Percentiles rank a stretch among this genome's conserved stretches.
Evolutionary conservation across 2,113 vertebrate species (phyloP).

Genomic region (Pavo muticus): DNA sequence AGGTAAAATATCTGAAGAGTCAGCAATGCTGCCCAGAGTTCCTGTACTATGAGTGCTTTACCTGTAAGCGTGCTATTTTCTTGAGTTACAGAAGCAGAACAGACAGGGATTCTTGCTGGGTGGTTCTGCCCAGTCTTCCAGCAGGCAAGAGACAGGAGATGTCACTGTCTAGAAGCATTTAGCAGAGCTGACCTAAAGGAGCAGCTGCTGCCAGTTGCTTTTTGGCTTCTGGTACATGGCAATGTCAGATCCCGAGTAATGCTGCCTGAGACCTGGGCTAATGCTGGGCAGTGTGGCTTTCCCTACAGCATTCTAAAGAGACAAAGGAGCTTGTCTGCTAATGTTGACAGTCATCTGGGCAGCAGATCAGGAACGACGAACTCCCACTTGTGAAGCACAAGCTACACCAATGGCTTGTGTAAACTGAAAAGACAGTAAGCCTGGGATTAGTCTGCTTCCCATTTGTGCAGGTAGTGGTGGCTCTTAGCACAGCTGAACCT

Average conservation of each 20-base stretch:
- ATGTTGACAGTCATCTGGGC: background rate
- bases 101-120: background rate
- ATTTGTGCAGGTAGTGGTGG: background rate
- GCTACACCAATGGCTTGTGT: background rate
- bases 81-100: background rate
- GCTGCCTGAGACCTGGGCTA: background rate
- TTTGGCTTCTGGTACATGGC: background rate
- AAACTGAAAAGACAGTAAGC: background rate
- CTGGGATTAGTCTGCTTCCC: background rate
- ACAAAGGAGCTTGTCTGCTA: background rate
- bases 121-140: background rate
- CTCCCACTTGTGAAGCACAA: background rate
- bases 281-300: background rate
- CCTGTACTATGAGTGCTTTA: background rate
- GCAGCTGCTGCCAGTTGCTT: background rate
- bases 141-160: background rate
- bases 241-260: background rate
- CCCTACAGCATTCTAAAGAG: background rate
- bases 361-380: background rate
- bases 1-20: background rate
- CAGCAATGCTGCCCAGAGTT: background rate
- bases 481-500: background rate
- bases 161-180: background rate
- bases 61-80: background rate
- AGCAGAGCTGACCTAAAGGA: background rate